These are phyloP conservation scores for Clepsis dumicolana DNA, from an alignment of 2,888 invertebrate species.

Conservation along the genomic window DNA sequence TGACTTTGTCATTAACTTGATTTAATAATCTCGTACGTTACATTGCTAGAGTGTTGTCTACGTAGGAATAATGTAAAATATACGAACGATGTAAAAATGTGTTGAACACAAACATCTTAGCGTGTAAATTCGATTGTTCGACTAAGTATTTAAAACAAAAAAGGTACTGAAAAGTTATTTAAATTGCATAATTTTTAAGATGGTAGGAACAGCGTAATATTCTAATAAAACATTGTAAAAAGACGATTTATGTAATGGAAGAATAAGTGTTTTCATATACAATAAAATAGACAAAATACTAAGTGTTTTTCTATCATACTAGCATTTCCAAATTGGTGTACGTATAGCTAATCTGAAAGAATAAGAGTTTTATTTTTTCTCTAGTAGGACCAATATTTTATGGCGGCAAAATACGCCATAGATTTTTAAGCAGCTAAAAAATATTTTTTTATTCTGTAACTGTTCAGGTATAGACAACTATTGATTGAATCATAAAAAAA, in stretches of 20 bases:
- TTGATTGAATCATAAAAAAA: no score
- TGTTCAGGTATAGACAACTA: no score
- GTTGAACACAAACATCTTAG: constrained; percentile 35
- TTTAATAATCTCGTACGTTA: not conserved
- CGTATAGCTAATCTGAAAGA: constrained; percentile 24
- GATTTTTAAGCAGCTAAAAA: not conserved
- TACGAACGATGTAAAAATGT: constrained; percentile 30
- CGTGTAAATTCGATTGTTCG: constrained; percentile 21
- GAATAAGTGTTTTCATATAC: constrained; percentile 77
- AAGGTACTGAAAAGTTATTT: constrained; percentile 46
- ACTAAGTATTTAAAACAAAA: constrained; percentile 13
- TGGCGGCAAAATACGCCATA: not conserved
- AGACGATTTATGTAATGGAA: constrained; percentile 56
- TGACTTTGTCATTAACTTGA: not conserved
- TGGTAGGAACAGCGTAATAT: constrained; percentile 63
- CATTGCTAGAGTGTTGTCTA: constrained; percentile 20
- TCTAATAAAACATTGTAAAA: constrained; percentile 54
- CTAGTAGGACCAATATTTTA: constrained; percentile 40
- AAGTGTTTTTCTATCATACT: constrained; percentile 68
- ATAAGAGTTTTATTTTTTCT: constrained; percentile 24
- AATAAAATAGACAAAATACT: constrained; percentile 60
- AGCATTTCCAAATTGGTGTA: constrained; percentile 59
- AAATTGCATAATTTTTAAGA: constrained; percentile 51
- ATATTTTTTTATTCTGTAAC: not conserved
- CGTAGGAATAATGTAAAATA: constrained; percentile 30